A percentile compares a stretch with the other conserved stretches of the same genome.
These are phyloP conservation scores for Trissoscelio sp. DNA, from an alignment of 2,888 invertebrate species.

Conservation along the genomic window DNA sequence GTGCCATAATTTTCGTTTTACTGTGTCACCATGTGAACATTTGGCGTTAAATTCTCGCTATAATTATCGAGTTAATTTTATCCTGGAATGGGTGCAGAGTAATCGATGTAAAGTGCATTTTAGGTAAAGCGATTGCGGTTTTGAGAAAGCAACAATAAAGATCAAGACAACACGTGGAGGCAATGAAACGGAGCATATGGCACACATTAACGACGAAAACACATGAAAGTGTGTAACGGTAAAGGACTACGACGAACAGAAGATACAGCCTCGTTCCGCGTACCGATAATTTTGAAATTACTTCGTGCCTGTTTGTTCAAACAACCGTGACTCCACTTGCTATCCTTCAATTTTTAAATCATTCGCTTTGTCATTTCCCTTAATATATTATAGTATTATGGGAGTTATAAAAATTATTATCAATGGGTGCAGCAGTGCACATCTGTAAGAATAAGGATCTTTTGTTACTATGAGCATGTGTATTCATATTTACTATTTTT, in stretches of 20 bases:
- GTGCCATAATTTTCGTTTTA: slow-evolving; percentile 27
- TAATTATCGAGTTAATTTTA: slow-evolving; percentile 39
- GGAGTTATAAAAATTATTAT: slow-evolving; percentile 33
- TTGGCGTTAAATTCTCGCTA: slow-evolving; percentile 11
- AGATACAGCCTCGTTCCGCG: slow-evolving; percentile 63
- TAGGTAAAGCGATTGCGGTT: slow-evolving; percentile 52
- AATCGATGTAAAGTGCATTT: slow-evolving; percentile 38
- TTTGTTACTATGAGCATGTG: too few relatives aligned
- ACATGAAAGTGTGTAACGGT: slow-evolving; percentile 67
- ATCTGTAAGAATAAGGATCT: not conserved
- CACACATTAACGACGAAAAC: slow-evolving; percentile 65
- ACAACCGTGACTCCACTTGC: slow-evolving; percentile 61
- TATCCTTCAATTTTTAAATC: slow-evolving; percentile 37
- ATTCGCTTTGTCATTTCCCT: slow-evolving; percentile 56
- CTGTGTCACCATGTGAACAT: slow-evolving; percentile 1
- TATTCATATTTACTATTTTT: too few relatives aligned
- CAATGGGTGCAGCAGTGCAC: not conserved
- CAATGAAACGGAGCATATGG: slow-evolving; percentile 66
- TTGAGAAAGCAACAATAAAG: slow-evolving; percentile 58
- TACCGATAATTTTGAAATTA: slow-evolving; percentile 68
- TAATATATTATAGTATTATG: slow-evolving; percentile 55
- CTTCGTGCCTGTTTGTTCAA: slow-evolving; percentile 62
- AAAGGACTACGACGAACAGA: slow-evolving; percentile 60
- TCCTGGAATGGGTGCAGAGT: not conserved
- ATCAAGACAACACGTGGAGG: slow-evolving; percentile 54